Evolutionary conservation across 1,140 invertebrate genomes (phyloP).

Genomic region (Gryllus bimaculatus): DNA sequence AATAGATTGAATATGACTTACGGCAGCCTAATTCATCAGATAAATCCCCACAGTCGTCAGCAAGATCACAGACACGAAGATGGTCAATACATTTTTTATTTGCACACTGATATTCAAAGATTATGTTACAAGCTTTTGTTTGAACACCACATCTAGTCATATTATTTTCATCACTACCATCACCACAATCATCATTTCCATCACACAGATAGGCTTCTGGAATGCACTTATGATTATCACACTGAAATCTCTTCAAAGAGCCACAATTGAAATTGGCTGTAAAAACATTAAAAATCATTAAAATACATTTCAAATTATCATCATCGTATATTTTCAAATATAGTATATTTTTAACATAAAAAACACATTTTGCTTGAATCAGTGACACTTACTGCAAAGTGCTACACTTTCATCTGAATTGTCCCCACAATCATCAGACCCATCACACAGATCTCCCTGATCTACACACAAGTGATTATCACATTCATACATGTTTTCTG

Average conservation of each 20-base stretch:
- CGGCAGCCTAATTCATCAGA: conserved; percentile 87
- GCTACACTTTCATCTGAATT: conserved; percentile 73
- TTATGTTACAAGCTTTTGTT: conserved; percentile 59
- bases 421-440: conserved; percentile 84
- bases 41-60: conserved; percentile 70
- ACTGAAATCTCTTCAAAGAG: conserved; percentile 70
- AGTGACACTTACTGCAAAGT: conserved; percentile 50
- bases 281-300: conserved; percentile 10
- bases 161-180: conserved; percentile 89
- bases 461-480: conserved; percentile 85
- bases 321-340: not conserved
- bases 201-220: conserved; percentile 75
- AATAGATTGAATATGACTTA: conserved; percentile 36
- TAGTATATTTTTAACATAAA: not conserved
- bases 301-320: not conserved
- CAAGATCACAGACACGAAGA: conserved; percentile 70
- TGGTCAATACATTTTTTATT: conserved; percentile 84
- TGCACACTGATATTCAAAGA: conserved; percentile 74
- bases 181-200: conserved; percentile 82
- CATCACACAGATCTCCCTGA: conserved; percentile 76
- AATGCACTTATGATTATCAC: conserved; percentile 80
- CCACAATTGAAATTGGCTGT: conserved; percentile 72
- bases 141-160: conserved; percentile 72
- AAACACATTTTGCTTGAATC: not conserved
- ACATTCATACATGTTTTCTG: conserved; percentile 81